Percentiles rank a stretch among this genome's conserved stretches.
These are phyloP conservation scores for Sebastes schlegelii DNA, from an alignment of 2,113 vertebrate genomes.

Conservation along the genomic window DNA sequence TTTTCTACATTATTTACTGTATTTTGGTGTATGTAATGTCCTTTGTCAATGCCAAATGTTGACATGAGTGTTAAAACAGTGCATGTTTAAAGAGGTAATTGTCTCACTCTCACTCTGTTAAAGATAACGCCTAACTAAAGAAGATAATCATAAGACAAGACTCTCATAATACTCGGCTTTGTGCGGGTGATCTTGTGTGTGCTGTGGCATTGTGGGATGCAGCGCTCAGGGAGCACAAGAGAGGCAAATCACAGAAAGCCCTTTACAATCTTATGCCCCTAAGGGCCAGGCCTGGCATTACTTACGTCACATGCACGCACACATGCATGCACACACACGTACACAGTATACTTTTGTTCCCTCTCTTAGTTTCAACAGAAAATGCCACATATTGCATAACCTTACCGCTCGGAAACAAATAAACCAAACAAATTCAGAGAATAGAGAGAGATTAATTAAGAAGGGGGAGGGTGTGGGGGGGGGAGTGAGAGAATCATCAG, in stretches of 20 bases:
- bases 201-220: conserved; percentile 32
- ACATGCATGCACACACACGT: conserved; percentile 1
- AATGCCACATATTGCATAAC: conserved; percentile 72
- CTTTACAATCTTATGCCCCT: conserved; percentile 58
- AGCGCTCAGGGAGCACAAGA: conserved; percentile 14
- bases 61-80: neutral
- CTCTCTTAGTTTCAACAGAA: conserved; percentile 47
- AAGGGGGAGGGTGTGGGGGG: neutral
- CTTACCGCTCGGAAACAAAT: conserved; percentile 45
- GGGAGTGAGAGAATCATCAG: conserved; percentile 16
- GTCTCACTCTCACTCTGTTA: neutral
- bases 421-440: conserved; percentile 49
- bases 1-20: neutral
- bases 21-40: neutral
- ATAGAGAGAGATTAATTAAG: conserved; percentile 23
- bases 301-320: conserved; percentile 49
- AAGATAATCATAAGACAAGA: conserved; percentile 54
- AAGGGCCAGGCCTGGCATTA: conserved; percentile 62
- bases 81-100: conserved; percentile 6
- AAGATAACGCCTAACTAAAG: conserved; percentile 9
- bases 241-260: conserved; percentile 61
- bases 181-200: conserved; percentile 21
- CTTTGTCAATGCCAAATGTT: neutral
- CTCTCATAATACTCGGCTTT: conserved; percentile 36
- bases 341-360: conserved; percentile 37